Percentiles rank a stretch among this genome's conserved stretches.
Evolutionary conservation across 1,140 invertebrate genomes (phyloP).

Genomic region (Drosophila obscura): DNA sequence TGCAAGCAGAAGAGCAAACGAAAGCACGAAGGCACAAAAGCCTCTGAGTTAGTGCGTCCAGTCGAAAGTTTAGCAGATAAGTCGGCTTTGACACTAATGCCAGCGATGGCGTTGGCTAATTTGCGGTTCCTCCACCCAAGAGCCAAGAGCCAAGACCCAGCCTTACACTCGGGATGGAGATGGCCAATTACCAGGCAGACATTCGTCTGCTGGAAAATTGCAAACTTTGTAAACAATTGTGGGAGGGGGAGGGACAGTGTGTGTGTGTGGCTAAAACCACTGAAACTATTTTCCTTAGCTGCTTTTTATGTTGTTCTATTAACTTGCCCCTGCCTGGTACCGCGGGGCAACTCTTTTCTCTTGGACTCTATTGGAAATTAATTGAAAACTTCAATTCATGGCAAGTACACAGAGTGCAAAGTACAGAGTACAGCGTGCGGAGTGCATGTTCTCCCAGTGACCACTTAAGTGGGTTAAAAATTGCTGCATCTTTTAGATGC

Average conservation of each 20-base stretch:
- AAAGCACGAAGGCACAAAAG: slow-evolving; percentile 4
- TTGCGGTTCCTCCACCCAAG: slow-evolving; percentile 47
- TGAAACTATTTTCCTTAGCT: slow-evolving; percentile 54
- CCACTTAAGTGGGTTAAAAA: slow-evolving; percentile 77
- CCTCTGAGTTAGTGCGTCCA: slow-evolving; percentile 42
- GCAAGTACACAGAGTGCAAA: slow-evolving; percentile 38
- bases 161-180: not conserved
- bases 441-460: slow-evolving; percentile 24
- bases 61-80: slow-evolving; percentile 60
- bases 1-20: slow-evolving; percentile 41
- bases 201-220: slow-evolving; percentile 49
- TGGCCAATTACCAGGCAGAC: slow-evolving; percentile 61
- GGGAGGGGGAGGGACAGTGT: not conserved
- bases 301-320: slow-evolving; percentile 51
- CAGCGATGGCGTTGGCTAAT: slow-evolving; percentile 66
- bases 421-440: not conserved
- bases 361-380: slow-evolving; percentile 67
- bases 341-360: slow-evolving; percentile 23
- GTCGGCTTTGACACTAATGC: slow-evolving; percentile 71
- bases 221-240: slow-evolving; percentile 25
- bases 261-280: slow-evolving; percentile 22
- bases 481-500: slow-evolving; percentile 66
- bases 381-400: slow-evolving; percentile 76
- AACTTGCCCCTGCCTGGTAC: slow-evolving; percentile 17
- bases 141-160: not conserved